Conservation (phyloP, 2,113 vertebrate genomes). For the Puffinus mauretanicus region DNA sequence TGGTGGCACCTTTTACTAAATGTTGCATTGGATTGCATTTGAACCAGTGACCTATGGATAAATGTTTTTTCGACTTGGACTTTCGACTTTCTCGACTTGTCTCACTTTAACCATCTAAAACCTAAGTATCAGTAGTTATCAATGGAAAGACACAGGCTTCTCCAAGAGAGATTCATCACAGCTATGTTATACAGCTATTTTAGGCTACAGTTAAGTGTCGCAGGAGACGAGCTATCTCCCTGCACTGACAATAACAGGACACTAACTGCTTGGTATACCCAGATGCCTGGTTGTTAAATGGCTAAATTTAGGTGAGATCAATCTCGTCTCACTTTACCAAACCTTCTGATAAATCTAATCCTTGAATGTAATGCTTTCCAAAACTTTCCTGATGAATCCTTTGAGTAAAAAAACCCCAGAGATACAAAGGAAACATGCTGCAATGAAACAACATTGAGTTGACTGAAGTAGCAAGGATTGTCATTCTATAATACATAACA, state of each 20-base stretch:
- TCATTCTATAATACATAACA: background rate
- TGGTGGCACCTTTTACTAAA: background rate
- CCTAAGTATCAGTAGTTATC: background rate
- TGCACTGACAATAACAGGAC: background rate
- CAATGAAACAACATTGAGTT: background rate
- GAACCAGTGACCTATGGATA: background rate
- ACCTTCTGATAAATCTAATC: constrained; percentile 17
- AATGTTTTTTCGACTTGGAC: background rate
- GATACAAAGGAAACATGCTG: background rate
- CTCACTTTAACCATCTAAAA: background rate
- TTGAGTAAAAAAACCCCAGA: background rate
- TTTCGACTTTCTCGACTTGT: too few species aligned
- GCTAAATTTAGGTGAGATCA: background rate
- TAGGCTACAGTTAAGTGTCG: background rate
- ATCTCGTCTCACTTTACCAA: background rate
- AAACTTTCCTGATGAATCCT: constrained; percentile 1
- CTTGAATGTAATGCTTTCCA: constrained; percentile 1
- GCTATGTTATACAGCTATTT: background rate
- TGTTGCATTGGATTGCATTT: background rate
- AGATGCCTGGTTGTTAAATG: background rate
- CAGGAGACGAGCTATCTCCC: background rate
- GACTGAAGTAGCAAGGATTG: background rate
- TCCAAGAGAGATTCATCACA: background rate
- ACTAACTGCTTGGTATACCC: background rate
- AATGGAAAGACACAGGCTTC: background rate